Evolutionary conservation across 2,888 invertebrate genomes (phyloP).

Genomic region (Melangyna quadrimaculata): DNA sequence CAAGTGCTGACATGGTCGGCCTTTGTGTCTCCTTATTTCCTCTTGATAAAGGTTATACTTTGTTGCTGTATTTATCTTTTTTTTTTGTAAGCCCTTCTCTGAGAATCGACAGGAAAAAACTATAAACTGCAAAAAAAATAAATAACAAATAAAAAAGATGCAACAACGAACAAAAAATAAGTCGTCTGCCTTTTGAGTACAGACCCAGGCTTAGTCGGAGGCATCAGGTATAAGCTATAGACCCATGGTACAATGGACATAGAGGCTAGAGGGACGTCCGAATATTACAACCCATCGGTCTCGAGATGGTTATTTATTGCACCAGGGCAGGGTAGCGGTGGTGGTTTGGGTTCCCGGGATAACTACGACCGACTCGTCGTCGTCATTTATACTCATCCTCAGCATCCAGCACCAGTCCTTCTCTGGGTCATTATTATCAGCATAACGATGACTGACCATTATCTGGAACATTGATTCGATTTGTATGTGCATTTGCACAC

Average conservation of each 20-base stretch:
- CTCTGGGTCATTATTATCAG: conserved; percentile 71
- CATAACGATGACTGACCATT: conserved; percentile 71
- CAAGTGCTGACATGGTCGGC: conserved; percentile 68
- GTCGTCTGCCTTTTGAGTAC: conserved; percentile 26
- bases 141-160: neutral
- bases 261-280: conserved; percentile 28
- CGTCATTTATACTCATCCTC: neutral
- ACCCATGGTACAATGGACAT: neutral
- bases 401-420: conserved; percentile 14
- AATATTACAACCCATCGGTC: conserved; percentile 59
- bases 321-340: conserved; percentile 19
- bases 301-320: conserved; percentile 68
- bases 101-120: conserved; percentile 4
- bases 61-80: conserved; percentile 4
- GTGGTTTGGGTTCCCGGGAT: conserved; percentile 18
- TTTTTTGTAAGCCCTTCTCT: neutral
- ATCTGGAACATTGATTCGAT: conserved; percentile 72
- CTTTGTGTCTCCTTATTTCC: conserved; percentile 45
- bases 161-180: conserved; percentile 14
- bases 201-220: neutral
- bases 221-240: conserved; percentile 45
- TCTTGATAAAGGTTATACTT: conserved; percentile 39
- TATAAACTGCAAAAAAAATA: neutral
- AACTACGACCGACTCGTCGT: conserved; percentile 4
- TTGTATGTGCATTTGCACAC: conserved; percentile 69